Evolutionary conservation across 2,888 invertebrate species (phyloP).

Genomic region (Amphimallon solstitiale): DNA sequence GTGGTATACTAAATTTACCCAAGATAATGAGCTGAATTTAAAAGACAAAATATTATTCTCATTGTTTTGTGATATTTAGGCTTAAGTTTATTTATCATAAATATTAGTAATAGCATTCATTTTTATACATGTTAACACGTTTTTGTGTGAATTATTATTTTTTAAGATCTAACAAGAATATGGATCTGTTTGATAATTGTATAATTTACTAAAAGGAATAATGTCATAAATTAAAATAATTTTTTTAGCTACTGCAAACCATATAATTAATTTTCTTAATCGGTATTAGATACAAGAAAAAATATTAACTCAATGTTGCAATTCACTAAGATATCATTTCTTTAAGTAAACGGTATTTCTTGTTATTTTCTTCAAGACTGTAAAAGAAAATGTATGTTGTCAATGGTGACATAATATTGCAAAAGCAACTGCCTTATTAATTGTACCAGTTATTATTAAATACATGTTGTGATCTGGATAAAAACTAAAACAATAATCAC

Average conservation of each 20-base stretch:
- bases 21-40: constrained; percentile 8
- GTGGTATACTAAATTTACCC: background rate
- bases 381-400: constrained; percentile 27
- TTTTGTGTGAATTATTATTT: constrained; percentile 11
- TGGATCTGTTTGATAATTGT: background rate
- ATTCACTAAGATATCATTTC: too few species aligned
- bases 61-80: constrained; percentile 32
- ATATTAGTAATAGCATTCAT: constrained; percentile 6
- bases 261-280: too few species aligned
- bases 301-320: too few species aligned
- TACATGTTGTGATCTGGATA: too few species aligned
- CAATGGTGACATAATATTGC: constrained; percentile 10
- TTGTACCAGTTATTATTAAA: background rate
- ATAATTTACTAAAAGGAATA: background rate
- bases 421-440: constrained; percentile 17
- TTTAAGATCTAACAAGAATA: constrained; percentile 13
- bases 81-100: constrained; percentile 20
- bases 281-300: too few species aligned
- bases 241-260: too few species aligned
- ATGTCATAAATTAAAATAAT: too few species aligned
- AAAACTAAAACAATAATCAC: too few species aligned
- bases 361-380: constrained; percentile 11
- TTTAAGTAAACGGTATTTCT: background rate
- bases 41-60: constrained; percentile 4
- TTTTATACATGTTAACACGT: constrained; percentile 33